Conservation (phyloP, 2,797 vertebrate genomes). For the Peromyscus nudipes region DNA sequence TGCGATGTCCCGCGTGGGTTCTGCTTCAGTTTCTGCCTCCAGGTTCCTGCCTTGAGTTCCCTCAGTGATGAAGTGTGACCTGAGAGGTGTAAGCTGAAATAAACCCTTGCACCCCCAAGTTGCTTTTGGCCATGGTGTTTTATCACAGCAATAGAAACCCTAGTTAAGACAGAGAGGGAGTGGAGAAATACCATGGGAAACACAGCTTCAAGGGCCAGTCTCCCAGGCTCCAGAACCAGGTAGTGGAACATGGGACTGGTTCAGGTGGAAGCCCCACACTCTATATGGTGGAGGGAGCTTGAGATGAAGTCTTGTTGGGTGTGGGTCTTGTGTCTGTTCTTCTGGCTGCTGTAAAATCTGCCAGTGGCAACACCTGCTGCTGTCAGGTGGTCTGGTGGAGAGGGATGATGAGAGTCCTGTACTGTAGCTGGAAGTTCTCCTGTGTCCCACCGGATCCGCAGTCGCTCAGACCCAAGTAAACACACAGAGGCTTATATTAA, state of each 20-base stretch:
- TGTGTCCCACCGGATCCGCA: too few species aligned
- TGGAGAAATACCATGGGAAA: background rate
- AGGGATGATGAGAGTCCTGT: background rate
- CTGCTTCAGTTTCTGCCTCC: background rate
- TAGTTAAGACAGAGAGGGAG: background rate
- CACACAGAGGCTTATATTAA: too few species aligned
- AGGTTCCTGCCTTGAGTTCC: background rate
- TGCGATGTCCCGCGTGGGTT: background rate
- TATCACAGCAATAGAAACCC: background rate
- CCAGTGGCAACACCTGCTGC: background rate
- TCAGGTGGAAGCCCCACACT: background rate
- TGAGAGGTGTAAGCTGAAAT: background rate
- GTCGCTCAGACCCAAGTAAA: too few species aligned
- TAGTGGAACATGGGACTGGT: background rate
- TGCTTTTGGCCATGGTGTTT: background rate
- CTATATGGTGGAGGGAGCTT: background rate
- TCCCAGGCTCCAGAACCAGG: background rate
- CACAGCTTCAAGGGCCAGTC: background rate
- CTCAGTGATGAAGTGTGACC: too few species aligned
- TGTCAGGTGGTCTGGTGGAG: background rate
- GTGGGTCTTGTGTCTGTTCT: background rate
- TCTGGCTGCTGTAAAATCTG: background rate
- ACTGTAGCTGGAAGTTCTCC: too few species aligned
- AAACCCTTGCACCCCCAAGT: background rate
- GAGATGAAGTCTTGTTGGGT: background rate